Evolutionary conservation across 2,797 vertebrate genomes (phyloP), one percentile per base, ranked within the genome.

Genomic region (Dermochelys coriacea): DNA sequence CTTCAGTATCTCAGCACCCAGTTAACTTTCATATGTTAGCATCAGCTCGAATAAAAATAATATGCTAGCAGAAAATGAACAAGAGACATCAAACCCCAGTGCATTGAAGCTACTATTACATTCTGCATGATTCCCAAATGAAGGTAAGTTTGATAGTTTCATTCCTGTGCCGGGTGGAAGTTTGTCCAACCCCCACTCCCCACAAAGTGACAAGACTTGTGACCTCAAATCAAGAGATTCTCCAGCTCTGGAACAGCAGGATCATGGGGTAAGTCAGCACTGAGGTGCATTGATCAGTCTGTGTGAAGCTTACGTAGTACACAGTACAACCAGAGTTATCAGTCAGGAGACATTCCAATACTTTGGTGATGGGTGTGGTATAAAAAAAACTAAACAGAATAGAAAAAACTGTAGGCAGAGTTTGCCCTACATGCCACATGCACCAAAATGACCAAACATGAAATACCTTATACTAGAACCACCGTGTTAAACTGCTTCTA

Each of bases 381-480:
- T 85, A 91, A 78, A 45, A 41, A 71, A 41, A 90, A 89, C 41
- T 27, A 52, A 92, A 68, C 71, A 41, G 75, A 93, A 91, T 41
- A 37, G 82, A n/a, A 79, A 94, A 90, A 88, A 84, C 59, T 80
- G 52, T 87, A 91, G 59, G 23, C 82, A 92, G 64, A 77, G 14
- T 77, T 47, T 77, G 41, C 25, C 45, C 29, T 25, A 29, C 45
- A 77, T 49, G 15, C 45, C 12, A 47, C 15, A 29, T 16, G 8
- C 74, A 80, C 41, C 71, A 88, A 93, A 77, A 12, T 34, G 83
- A 78, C 27, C 5, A 5, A 19, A 7, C 0, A 0, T 8, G 25
- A 27, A 3, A 5, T 10, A 55, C 6, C 85, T 93, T 54, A 74
- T 41, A 71, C 64, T 27, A 77, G 9, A 31, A 77, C 31, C 41